Base-by-base conservation (phyloP, 2,888 invertebrate species). In the Gerris lacustris region DNA sequence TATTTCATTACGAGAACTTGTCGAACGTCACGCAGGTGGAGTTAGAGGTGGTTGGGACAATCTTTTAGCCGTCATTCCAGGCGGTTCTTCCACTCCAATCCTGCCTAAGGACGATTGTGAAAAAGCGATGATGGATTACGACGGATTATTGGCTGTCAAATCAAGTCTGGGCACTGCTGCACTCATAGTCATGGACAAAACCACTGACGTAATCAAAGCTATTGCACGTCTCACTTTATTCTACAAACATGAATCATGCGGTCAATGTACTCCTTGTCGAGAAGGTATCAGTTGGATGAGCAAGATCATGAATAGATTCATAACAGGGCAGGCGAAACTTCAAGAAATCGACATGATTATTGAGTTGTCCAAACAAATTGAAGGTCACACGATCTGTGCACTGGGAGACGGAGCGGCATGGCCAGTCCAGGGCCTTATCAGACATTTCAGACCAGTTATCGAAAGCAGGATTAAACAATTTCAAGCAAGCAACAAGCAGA, bases 391-490 rank as follows among this genome's bases (percentile, higher is more conserved):
- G 17, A 87, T 87, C 76, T 87, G 87, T 79, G 87, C 87, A 64
- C 80, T 87, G 63, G 87, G 85, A 64, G 87, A 87, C 76, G 86
- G 86, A 68, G 86, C 86, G 67, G 86, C 86, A 2, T 87, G 86
- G 87, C 86, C 86, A 45, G 86, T 85, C 47, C 86, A 81, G 81
- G 94, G 94, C n/a, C 85, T 99, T 69, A 96, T 99, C 79, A 86
- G 98, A 67, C 98, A 99, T 82, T 99, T 97, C 84, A 86, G 97
- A 78, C 96, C 96, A 0, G 94, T 93, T 80, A 85, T 99, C 70
- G 94, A 96, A 81, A 84, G 86, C 43, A 86, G 98, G 77, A 96
- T 98, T 88, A 83, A 83, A 73, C 83, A 84, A 70, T 88, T 84
- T 80, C 84, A 87, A 69, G 78, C 76, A 45, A 44, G 45, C n/a